Conservation (phyloP, 2,797 vertebrate species). For the Sebastes taczanowskii region DNA sequence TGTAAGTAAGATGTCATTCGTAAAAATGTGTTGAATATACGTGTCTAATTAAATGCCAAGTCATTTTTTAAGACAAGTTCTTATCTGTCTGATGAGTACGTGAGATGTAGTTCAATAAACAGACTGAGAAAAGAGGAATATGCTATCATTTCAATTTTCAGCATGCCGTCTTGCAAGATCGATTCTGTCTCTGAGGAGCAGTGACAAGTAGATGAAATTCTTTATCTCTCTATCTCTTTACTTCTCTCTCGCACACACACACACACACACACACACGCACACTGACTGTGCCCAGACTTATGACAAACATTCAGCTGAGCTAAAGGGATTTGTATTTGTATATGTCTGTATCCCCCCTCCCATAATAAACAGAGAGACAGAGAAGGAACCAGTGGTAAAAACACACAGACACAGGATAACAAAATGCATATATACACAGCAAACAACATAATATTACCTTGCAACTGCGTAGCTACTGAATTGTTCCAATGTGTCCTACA, state of each 20-base stretch:
- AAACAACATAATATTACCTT: neutral
- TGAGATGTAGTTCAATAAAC: neutral
- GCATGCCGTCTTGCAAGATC: constrained; percentile 24
- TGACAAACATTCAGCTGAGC: constrained; percentile 20
- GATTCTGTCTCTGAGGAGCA: constrained; percentile 32
- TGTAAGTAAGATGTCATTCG: neutral
- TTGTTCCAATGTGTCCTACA: neutral
- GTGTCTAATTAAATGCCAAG: neutral
- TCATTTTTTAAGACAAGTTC: neutral
- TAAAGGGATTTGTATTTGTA: constrained; percentile 17
- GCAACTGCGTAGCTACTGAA: neutral
- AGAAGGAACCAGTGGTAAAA: neutral
- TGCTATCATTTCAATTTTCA: constrained; percentile 33
- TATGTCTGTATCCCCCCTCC: neutral
- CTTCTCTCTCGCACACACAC: neutral
- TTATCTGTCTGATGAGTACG: neutral
- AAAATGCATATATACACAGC: neutral
- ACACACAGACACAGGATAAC: neutral
- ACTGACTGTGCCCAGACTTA: neutral
- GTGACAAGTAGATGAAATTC: constrained; percentile 45
- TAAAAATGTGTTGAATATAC: neutral
- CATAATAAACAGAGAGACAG: constrained; percentile 4
- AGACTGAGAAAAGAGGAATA: neutral
- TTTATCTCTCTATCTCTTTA: neutral
- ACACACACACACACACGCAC: neutral